Percentiles rank a stretch among this genome's conserved stretches.
These are phyloP conservation scores for Iselma pallidipennis DNA, from an alignment of 2,888 invertebrate species.

Conservation along the genomic window DNA sequence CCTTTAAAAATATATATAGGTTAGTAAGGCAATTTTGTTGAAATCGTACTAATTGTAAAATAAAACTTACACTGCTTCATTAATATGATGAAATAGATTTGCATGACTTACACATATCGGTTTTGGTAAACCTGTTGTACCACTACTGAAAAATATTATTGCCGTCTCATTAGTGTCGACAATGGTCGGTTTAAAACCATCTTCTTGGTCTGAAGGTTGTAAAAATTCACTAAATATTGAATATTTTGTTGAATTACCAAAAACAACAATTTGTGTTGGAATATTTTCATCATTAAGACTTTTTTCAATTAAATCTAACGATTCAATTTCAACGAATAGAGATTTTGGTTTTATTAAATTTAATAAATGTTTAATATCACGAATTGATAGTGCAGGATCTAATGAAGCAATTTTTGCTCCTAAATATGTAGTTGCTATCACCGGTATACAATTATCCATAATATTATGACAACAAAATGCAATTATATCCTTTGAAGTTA, in stretches of 20 bases:
- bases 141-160: constrained; percentile 47
- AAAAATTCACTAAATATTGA: constrained; percentile 20
- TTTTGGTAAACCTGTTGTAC: constrained; percentile 47
- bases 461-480: constrained; percentile 57
- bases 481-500: constrained; percentile 55
- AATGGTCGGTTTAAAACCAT: constrained; percentile 21
- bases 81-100: constrained; percentile 15
- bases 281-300: constrained; percentile 23
- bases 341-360: constrained; percentile 37
- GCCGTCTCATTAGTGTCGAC: constrained; percentile 30
- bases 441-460: constrained; percentile 54
- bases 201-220: constrained; percentile 13
- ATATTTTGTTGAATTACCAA: constrained; percentile 32
- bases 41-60: neutral
- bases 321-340: constrained; percentile 39
- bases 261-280: constrained; percentile 34
- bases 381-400: constrained; percentile 36
- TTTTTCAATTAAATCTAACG: constrained; percentile 28
- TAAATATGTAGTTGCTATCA: constrained; percentile 56
- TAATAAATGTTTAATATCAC: constrained; percentile 38
- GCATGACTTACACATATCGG: constrained; percentile 40
- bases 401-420: constrained; percentile 47
- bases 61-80: constrained; percentile 9
- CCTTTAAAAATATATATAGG: neutral
- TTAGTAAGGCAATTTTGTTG: neutral